Conservation (phyloP, 2,888 invertebrate genomes). For the Drosophila nr. perissopoda region DNA sequence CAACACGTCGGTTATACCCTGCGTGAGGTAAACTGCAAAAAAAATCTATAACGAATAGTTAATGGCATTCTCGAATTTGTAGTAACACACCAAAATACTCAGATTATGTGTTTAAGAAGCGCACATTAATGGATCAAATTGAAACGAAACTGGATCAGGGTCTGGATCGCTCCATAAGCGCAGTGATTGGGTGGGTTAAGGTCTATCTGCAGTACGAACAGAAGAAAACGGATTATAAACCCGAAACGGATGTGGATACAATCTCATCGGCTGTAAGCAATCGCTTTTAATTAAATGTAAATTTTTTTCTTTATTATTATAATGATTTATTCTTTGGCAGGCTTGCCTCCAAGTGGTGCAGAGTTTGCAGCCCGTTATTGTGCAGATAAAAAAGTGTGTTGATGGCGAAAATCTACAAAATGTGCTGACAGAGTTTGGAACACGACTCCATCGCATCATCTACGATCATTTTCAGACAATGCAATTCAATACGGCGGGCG, state of each 20-base stretch:
- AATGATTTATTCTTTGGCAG: conserved; percentile 84
- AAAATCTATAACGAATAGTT: not conserved
- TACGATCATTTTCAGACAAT: conserved; percentile 97
- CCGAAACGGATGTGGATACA: conserved; percentile 94
- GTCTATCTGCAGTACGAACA: conserved; percentile 96
- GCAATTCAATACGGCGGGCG: conserved; percentile 97
- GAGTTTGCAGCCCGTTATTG: conserved; percentile 91
- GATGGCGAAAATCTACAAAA: conserved; percentile 97
- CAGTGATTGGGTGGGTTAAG: conserved; percentile 96
- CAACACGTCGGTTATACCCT: conserved; percentile 94
- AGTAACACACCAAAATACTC: conserved; percentile 95
- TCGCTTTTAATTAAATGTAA: not conserved
- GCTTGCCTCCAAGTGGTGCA: conserved; percentile 94
- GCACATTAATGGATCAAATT: conserved; percentile 93
- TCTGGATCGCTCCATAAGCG: conserved; percentile 93
- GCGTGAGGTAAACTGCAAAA: conserved; percentile 90
- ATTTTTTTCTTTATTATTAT: not conserved
- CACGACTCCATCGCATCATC: conserved; percentile 95
- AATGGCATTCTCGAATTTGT: not conserved
- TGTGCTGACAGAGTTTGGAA: conserved; percentile 94
- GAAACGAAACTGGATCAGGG: conserved; percentile 96
- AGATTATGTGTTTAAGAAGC: conserved; percentile 95
- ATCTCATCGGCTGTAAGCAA: conserved; percentile 91
- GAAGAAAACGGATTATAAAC: conserved; percentile 97
- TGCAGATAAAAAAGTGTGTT: conserved; percentile 91